These are phyloP conservation scores for Capromys pilorides DNA, from an alignment of 2,797 vertebrate species.

Conservation along the genomic window DNA sequence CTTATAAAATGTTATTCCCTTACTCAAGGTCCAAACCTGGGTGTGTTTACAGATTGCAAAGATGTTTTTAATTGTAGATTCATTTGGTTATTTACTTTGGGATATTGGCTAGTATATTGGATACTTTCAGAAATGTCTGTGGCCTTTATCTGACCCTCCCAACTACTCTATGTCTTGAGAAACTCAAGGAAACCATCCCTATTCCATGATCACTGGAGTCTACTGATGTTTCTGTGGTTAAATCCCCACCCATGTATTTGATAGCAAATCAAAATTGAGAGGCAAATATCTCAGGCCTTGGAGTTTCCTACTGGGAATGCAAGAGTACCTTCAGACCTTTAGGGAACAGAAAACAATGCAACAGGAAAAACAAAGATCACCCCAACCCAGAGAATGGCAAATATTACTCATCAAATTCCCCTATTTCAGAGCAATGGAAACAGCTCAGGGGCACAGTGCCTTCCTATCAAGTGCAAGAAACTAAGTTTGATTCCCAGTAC, in stretches of 20 bases:
- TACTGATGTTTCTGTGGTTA: accelerated
- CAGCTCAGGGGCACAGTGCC: no score
- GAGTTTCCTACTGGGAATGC: neutral
- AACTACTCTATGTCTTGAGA: neutral
- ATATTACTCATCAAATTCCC: neutral
- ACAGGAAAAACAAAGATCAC: neutral
- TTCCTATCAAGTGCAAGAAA: no score
- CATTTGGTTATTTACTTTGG: neutral
- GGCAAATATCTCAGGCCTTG: neutral
- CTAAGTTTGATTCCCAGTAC: no score
- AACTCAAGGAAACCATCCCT: neutral
- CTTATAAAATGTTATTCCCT: neutral
- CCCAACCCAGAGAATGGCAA: neutral
- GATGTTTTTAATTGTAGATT: neutral
- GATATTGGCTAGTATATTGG: neutral
- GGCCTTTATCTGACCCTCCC: neutral
- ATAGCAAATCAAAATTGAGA: neutral
- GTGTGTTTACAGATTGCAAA: neutral
- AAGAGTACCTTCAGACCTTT: neutral
- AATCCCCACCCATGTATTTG: no score
- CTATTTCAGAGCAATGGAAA: no score
- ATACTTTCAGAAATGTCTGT: neutral
- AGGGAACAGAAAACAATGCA: neutral
- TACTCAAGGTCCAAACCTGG: neutral
- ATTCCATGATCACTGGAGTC: neutral